Base-by-base conservation (phyloP, 2,113 vertebrate species). In the Corynorhinus townsendii region DNA sequence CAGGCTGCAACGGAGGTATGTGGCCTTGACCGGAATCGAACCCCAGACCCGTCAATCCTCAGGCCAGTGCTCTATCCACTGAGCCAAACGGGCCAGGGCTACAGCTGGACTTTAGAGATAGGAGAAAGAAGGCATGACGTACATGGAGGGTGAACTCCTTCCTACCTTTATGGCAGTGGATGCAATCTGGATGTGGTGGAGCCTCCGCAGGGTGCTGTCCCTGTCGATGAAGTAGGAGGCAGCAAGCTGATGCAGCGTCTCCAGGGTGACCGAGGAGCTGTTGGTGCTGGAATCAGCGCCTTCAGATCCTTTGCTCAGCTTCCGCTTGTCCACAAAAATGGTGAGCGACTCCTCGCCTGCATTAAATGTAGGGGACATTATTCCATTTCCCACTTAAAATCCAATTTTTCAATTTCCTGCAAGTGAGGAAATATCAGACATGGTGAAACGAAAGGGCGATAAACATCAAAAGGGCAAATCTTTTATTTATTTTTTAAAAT, bases 281-380 rank as follows among this genome's bases (percentile, higher is more conserved):
- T 99, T 99, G 7, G 98, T 97, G 28, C 96, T 96, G 96, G 98
- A 97, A 43, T 99, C 99, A 62, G 8, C 98, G 99, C 98, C 98
- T 77, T 99, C 99, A 0, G 98, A 97, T 96, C 99, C 98, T 96
- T 98, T 99, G 97, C 99, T 99, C 98, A 99, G 98, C 98, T 99
- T 99, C 98, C 99, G 98, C 97, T 99, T 99, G 98, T 99, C 99
- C 98, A 99, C 99, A 98, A 99, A 99, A 98, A 99, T 99, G 3
- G 99, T 99, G 98, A 99, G 98, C 59, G 99, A 99, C 98, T 99
- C 99, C 98, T 99, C 99, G 97, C 99, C 99, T 99, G 98, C 7
- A 95, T 26, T 92, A 45, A 93, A 66, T 77, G 93, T 83, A 73
- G 83, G 80, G 68, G 59, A 45, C 47, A 62, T 56, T 88, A 93